phyloP scores from a whole-genome alignment of 2,888 invertebrate species.

The Hemithea aestivaria region DNA sequence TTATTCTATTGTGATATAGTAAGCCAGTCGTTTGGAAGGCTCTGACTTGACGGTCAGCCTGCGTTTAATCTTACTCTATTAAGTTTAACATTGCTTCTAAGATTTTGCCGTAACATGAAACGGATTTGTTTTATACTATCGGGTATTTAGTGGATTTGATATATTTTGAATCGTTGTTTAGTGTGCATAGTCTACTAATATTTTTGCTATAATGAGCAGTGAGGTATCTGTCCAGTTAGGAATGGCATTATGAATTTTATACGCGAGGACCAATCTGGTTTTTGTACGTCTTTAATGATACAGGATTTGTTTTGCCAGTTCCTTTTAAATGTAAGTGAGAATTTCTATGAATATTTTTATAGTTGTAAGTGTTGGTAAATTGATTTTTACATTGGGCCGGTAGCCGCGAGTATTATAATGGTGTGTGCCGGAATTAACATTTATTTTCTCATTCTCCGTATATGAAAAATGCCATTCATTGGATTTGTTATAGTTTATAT shows the following conservation, averaged over 20 bases:
- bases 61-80: constrained; percentile 54
- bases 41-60: constrained; percentile 38
- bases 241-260: constrained; percentile 71
- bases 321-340: constrained; percentile 78
- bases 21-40: constrained; percentile 35
- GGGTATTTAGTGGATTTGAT: constrained; percentile 72
- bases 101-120: constrained; percentile 56
- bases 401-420: constrained; percentile 59
- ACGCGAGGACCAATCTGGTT: constrained; percentile 68
- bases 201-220: constrained; percentile 73
- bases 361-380: constrained; percentile 74
- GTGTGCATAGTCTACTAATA: constrained; percentile 72
- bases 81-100: constrained; percentile 69
- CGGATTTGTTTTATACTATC: constrained; percentile 58
- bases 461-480: constrained; percentile 42
- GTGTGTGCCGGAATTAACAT: constrained; percentile 29
- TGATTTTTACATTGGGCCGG: constrained; percentile 66
- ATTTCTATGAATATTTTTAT: constrained; percentile 76
- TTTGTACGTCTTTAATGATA: constrained; percentile 54
- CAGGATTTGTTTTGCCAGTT: constrained; percentile 79
- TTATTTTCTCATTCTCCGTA: constrained; percentile 34
- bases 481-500: constrained; percentile 52
- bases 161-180: constrained; percentile 70
- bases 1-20: constrained; percentile 55
- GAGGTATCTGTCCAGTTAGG: constrained; percentile 63